These are phyloP conservation scores for Tetranychus truncatus DNA, from an alignment of 2,888 invertebrate genomes.

Conservation along the genomic window DNA sequence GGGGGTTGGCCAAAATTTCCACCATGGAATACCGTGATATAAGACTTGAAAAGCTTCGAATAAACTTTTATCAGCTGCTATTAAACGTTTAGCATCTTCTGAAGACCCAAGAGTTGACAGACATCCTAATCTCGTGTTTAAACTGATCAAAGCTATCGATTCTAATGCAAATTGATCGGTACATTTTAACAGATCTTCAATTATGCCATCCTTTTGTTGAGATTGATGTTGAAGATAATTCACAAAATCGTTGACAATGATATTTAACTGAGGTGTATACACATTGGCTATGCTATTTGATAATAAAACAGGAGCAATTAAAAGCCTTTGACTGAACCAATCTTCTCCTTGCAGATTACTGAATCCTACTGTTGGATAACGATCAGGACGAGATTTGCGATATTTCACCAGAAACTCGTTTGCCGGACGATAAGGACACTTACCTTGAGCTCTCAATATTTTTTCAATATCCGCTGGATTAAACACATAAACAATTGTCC, in stretches of 20 bases:
- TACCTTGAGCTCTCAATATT: slow-evolving; percentile 28
- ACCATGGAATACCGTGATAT: slow-evolving; percentile 30
- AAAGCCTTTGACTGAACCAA: slow-evolving; percentile 27
- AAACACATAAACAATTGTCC: slow-evolving; percentile 28
- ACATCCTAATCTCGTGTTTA: slow-evolving; percentile 31
- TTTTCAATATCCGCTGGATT: slow-evolving; percentile 28
- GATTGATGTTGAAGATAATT: slow-evolving; percentile 14
- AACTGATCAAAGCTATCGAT: slow-evolving; percentile 31
- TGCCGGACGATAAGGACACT: slow-evolving; percentile 27
- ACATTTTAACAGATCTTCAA: neutral
- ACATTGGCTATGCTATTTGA: slow-evolving; percentile 22
- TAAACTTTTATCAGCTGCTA: slow-evolving; percentile 29
- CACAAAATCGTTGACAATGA: slow-evolving; percentile 27
- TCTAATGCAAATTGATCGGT: slow-evolving; percentile 24
- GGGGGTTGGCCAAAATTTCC: slow-evolving; percentile 27
- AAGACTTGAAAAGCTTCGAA: slow-evolving; percentile 31
- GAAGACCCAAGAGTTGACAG: slow-evolving; percentile 22
- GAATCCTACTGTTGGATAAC: slow-evolving; percentile 27
- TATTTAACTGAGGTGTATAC: slow-evolving; percentile 23
- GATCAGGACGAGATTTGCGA: slow-evolving; percentile 25
- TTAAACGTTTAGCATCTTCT: slow-evolving; percentile 28
- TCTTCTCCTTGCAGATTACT: slow-evolving; percentile 28
- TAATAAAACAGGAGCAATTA: slow-evolving; percentile 26
- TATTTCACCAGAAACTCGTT: slow-evolving; percentile 28
- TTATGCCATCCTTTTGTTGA: neutral